Conservation (phyloP, 2,797 vertebrate genomes). For the Melanotaenia pygmaea region DNA sequence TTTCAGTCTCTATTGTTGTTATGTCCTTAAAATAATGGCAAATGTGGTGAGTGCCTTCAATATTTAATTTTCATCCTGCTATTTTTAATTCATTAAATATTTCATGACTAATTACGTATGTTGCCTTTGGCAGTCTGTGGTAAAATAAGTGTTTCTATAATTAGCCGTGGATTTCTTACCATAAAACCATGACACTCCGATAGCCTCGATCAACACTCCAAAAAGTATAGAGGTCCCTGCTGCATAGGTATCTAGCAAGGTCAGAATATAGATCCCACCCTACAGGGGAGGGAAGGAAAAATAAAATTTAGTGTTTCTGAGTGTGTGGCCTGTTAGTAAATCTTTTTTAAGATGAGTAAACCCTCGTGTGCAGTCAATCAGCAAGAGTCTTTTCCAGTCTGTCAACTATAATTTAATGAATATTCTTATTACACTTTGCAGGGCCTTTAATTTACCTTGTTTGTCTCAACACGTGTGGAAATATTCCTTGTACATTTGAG, state of each 20-base stretch:
- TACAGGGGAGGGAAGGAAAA: conserved; percentile 56
- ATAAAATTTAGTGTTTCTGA: conserved; percentile 2
- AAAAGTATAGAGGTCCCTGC: conserved; percentile 98
- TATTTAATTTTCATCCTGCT: neutral
- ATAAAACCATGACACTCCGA: conserved; percentile 99
- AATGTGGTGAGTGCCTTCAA: neutral
- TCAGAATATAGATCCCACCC: conserved; percentile 97
- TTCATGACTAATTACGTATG: neutral
- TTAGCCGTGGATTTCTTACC: conserved; percentile 79
- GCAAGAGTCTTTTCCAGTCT: neutral
- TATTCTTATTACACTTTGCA: conserved; percentile 8
- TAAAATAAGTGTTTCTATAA: neutral
- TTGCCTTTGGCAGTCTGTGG: neutral
- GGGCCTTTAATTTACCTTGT: neutral
- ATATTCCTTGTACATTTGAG: neutral
- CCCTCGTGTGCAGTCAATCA: conserved; percentile 10
- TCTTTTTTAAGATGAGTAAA: conserved; percentile 18
- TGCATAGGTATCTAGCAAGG: conserved; percentile 94
- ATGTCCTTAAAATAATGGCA: neutral
- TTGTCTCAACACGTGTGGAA: neutral
- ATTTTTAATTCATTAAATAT: neutral
- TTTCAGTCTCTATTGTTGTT: neutral
- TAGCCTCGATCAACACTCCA: conserved; percentile 94
- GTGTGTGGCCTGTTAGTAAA: neutral
- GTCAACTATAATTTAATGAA: neutral